Evolutionary conservation across 2,113 vertebrate species (phyloP), one percentile per base, ranked within the genome.

Genomic region (Paratilapia polleni): DNA sequence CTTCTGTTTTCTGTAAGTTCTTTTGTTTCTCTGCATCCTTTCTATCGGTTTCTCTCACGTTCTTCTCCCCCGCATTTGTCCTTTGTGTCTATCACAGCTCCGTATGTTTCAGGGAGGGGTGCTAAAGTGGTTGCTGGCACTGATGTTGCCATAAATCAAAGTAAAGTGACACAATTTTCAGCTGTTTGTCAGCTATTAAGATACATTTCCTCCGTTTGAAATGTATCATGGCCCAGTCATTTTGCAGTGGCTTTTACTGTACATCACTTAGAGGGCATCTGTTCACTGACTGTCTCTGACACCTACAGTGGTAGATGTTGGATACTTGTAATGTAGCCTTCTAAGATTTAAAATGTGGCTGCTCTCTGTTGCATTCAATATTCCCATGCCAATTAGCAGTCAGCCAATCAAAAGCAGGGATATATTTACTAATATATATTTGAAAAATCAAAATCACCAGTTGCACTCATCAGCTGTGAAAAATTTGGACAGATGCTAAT

Each of bases 81-180:
- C 43, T 68, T 86, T 17, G 34, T 20, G 66, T 68, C 68, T 87
- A 20, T 80, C 80, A 77, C 68, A 5, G 78, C 64, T 49, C 76
- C 68, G 14, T 58, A 70, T 82, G 85, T 66, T 87, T 88, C 47
- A 78, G n/a, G 52, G n/a, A 58, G 41, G 70, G 81, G 62, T 28
- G 74, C 73, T 19, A 26, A 26, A 61, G 36, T 8, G 0, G 11
- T 62, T 15, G 24, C 43, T 49, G 54, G 60, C n/a, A 6, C 20
- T 28, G 19, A 28, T 52, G 78, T 77, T 75, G 66, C 75, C 49
- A 82, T 84, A 58, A 78, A 83, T 86, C 78, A 85, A 78, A 80
- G 47, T 34, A 22, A 15, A 70, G 43, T 57, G 56, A 87, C 70
- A 68, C 64, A 1, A 83, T 87, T 93, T 79, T 63, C 5, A 9